These are phyloP conservation scores for Chlorodrepanis virens DNA, from an alignment of 2,113 vertebrate genomes.

Conservation along the genomic window DNA sequence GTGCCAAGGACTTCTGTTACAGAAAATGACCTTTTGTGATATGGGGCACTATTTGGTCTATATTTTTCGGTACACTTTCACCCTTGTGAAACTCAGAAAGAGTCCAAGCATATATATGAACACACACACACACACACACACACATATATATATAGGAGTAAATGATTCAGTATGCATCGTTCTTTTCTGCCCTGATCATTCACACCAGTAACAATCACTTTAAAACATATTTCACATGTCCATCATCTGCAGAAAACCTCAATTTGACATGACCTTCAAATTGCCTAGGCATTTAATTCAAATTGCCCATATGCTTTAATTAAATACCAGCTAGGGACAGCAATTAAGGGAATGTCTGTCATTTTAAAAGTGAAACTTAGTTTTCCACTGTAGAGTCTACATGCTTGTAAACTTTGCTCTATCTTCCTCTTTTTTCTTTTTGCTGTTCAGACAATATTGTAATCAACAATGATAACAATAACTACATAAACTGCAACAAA, in stretches of 20 bases:
- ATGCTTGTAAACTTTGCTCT: neutral
- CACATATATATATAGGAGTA: neutral
- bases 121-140: accelerated
- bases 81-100: neutral
- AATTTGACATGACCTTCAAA: conserved; percentile 59
- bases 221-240: conserved; percentile 26
- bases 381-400: neutral
- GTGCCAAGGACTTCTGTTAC: neutral
- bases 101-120: neutral
- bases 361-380: conserved; percentile 50
- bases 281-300: conserved; percentile 43
- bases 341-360: conserved; percentile 27
- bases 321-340: conserved; percentile 59
- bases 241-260: conserved; percentile 40
- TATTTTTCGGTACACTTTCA: neutral
- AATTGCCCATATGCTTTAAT: conserved; percentile 41
- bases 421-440: neutral
- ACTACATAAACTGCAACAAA: neutral
- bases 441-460: neutral
- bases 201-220: conserved; percentile 8
- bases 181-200: neutral
- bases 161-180: neutral
- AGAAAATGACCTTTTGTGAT: neutral
- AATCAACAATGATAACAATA: neutral
- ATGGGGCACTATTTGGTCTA: neutral